Base-by-base conservation (phyloP, 2,113 vertebrate species). In the Heliornis fulica region DNA sequence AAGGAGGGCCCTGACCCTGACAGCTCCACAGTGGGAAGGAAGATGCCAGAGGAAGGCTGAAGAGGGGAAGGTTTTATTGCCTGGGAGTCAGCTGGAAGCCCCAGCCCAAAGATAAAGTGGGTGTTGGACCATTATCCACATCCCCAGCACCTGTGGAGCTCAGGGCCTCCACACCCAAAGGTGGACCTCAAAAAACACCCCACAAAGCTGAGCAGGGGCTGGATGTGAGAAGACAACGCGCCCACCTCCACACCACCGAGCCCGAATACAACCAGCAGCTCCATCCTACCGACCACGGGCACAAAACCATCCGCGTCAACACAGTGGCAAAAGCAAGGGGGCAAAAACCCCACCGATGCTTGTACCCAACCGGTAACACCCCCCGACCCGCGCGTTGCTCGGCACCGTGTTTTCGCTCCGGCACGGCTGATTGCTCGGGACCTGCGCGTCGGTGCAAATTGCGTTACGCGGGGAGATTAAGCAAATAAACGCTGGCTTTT, bases 401-500 rank as follows among this genome's bases (percentile, higher is more conserved):
- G 98, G 94, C 91, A 89, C 92, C 97, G 97, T 97, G 96, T 86
- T 78, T 92, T 89, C 7, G 28, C 97, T 96, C 95, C 95, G 94
- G 97, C 97, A 91, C 38, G 97, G 97, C 93, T 96, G 97, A 97
- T 82, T 91, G 96, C 95, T 96, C 83, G 16, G 87, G 97, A 94
- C 90, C 89, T 66, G 50, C 61, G 97, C 97, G 97, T 96, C 96
- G 94, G 94, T 90, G 94, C 90, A 96, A 97, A 98, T 96, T 96
- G 96, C 94, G 93, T 97, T 97, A 97, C 38, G 14, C 68, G 50
- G 90, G 92, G 95, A 98, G 96, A 98, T 98, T 95, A 98, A 94
- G 96, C 94, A 97, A 98, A 98, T 96, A 97, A 97, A 97, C 28
- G 92, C 82, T 61, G 78, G 95, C 93, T 97, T 97, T 90, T 96